These are phyloP conservation scores for Otolemur crassicaudatus DNA, from an alignment of 2,797 vertebrate genomes.

Conservation along the genomic window DNA sequence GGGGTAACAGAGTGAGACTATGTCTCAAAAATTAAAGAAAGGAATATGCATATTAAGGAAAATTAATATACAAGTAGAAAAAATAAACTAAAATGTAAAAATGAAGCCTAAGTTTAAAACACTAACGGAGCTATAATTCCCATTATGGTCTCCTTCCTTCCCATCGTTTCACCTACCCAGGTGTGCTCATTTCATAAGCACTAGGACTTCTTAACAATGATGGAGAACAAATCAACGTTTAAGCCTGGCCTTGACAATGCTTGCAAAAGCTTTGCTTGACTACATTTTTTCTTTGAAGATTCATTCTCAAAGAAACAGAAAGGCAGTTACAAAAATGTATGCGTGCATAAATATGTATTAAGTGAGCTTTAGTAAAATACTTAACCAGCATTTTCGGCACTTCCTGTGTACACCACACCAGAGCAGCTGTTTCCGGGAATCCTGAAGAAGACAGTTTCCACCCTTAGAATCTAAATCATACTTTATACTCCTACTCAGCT, in stretches of 20 bases:
- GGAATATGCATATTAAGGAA: slow-evolving; percentile 31
- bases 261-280: slow-evolving; percentile 5
- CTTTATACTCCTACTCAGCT: neutral
- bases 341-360: slow-evolving; percentile 27
- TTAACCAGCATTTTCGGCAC: slow-evolving; percentile 60
- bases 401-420: slow-evolving; percentile 69
- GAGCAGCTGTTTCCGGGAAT: slow-evolving; percentile 73
- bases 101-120: neutral
- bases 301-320: slow-evolving; percentile 50
- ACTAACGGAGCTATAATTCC: neutral
- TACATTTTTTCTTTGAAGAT: slow-evolving; percentile 19
- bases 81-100: neutral
- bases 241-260: neutral
- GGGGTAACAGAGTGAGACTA: no score
- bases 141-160: neutral
- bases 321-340: slow-evolving; percentile 34
- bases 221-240: neutral
- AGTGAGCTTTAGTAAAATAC: slow-evolving; percentile 46
- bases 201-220: neutral
- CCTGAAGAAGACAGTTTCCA: slow-evolving; percentile 53
- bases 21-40: no score
- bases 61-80: slow-evolving; percentile 19
- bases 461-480: slow-evolving; percentile 35
- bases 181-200: neutral
- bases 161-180: neutral